Evolutionary conservation across 2,113 vertebrate species (phyloP).

Genomic region (Setophaga coronata): DNA sequence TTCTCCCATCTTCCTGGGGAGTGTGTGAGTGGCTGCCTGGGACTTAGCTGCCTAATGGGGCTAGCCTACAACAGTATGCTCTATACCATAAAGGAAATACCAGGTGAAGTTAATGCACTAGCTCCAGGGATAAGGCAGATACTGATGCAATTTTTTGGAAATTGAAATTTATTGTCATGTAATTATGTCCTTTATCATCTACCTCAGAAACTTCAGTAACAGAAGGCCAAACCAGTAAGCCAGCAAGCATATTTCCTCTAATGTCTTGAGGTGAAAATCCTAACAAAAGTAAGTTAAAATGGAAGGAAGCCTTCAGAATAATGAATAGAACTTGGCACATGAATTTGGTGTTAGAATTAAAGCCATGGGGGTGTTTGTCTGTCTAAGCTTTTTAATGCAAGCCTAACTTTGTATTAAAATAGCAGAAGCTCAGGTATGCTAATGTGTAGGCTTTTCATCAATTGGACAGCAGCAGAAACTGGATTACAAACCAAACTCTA

Average conservation of each 20-base stretch:
- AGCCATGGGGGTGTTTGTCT: not conserved
- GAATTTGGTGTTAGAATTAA: not conserved
- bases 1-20: not conserved
- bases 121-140: not conserved
- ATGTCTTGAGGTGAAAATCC: not conserved
- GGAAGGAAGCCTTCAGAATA: not conserved
- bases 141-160: not conserved
- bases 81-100: not conserved
- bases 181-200: not conserved
- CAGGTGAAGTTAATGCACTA: not conserved
- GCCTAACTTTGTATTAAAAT: not conserved
- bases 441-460: not conserved
- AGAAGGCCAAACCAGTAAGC: not conserved
- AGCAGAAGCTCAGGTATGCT: not conserved
- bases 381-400: not conserved
- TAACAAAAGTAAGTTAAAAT: not conserved
- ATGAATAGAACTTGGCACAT: not conserved
- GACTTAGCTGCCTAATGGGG: not conserved
- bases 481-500: not conserved
- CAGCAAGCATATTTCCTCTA: not conserved
- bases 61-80: not conserved
- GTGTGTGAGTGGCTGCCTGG: not conserved
- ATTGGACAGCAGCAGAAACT: not conserved
- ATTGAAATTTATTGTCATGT: not conserved
- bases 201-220: not conserved